These are phyloP conservation scores for Xiphophorus birchmanni DNA, from an alignment of 2,797 vertebrate genomes.

Conservation along the genomic window DNA sequence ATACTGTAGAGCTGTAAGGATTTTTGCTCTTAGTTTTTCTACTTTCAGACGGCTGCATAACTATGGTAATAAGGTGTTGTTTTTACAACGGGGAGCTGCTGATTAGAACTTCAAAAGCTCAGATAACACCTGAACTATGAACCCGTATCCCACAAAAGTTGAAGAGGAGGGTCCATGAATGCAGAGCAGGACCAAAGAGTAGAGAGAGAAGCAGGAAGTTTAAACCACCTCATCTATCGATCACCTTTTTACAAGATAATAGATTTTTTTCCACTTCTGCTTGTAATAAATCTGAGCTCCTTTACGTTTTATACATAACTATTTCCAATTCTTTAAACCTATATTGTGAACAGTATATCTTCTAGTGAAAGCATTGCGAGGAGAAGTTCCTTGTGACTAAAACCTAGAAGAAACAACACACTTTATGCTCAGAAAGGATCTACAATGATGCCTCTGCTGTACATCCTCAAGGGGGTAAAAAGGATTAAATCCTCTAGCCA, in stretches of 20 bases:
- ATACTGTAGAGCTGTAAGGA: not conserved
- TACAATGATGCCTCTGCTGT: constrained; percentile 65
- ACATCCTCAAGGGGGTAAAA: constrained; percentile 60
- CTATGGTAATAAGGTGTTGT: not conserved
- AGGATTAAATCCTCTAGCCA: constrained; percentile 71
- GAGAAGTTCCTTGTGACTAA: constrained; percentile 36
- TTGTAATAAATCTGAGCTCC: not conserved
- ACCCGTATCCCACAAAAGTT: not conserved
- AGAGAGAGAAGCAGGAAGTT: not conserved
- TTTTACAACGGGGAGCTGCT: not conserved
- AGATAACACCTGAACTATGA: not conserved
- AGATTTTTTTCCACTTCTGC: not conserved
- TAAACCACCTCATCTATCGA: not conserved
- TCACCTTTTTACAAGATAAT: not conserved
- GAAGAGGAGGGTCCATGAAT: not conserved
- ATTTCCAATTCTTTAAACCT: not conserved
- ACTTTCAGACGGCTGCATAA: not conserved
- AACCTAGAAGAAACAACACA: constrained; percentile 61
- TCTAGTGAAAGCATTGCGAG: not conserved
- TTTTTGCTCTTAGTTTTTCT: not conserved
- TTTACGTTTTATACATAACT: not conserved
- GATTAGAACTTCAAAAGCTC: not conserved
- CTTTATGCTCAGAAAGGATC: constrained; percentile 59
- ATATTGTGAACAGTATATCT: not conserved
- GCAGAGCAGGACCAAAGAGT: not conserved